Evolutionary conservation across 2,113 vertebrate genomes (phyloP), one percentile per base, ranked within the genome.

Genomic region (Takifugu flavidus): DNA sequence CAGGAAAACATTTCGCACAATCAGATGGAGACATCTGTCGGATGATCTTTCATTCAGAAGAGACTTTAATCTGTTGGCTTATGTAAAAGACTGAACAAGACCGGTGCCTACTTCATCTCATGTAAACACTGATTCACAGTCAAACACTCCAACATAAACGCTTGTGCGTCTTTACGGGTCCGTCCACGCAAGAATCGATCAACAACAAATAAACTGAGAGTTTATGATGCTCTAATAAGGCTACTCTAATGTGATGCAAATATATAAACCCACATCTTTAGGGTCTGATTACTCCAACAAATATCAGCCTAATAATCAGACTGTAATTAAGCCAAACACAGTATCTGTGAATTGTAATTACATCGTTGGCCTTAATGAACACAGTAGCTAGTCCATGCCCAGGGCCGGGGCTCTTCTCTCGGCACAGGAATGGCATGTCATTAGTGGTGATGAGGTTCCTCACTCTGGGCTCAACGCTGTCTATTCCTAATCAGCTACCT

Each of bases 371-470:
- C 80, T 76, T 87, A 85, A 87, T 89, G 79, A 88, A 88, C 79
- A 82, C 75, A 56, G 75, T 79, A 74, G 75, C 72, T 72, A 73
- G 82, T 84, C 84, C 80, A 69, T 75, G 84, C 84, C 80, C 80
- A 77, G 78, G 79, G 84, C 85, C 64, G 5, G 61, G 70, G 74
- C 84, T 85, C 74, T 34, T 76, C 74, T 79, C 81, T 78, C 80
- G 78, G 82, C 75, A 68, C 83, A 89, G 83, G 80, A 85, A 90
- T 86, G 82, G 83, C 79, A 84, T 76, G 85, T 89, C 88, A 90
- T 91, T 89, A 90, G 83, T 61, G 67, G 68, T 87, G 86, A 88
- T 88, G 85, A 80, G 77, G 78, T 87, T 85, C 81, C 82, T 87
- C 80, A 86, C 83, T 84, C 80, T 79, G 77, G 80, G 84, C 87